Evolutionary conservation across 1,140 invertebrate species (phyloP).

Genomic region (Atopsyche davidsoni): DNA sequence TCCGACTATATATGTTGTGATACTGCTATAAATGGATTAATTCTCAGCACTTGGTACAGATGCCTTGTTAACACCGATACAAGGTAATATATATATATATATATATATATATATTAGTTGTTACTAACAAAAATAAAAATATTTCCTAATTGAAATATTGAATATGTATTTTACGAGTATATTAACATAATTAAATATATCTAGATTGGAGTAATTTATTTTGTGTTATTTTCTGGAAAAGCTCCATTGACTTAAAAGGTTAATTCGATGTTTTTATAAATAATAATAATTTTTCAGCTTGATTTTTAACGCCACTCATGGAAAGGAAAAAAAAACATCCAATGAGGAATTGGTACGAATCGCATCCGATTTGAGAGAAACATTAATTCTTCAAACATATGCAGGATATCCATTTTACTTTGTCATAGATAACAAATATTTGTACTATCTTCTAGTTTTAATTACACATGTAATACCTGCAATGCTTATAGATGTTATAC

Average conservation of each 20-base stretch:
- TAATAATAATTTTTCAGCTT: no score
- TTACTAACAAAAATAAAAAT: background rate
- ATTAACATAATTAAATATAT: background rate
- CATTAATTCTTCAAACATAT: no score
- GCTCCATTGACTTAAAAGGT: no score
- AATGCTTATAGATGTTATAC: slow-evolving; percentile 1
- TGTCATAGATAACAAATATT: slow-evolving; percentile 4
- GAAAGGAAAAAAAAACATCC: background rate
- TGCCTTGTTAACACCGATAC: no score
- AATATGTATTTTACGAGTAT: background rate
- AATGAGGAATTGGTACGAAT: background rate
- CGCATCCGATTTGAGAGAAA: background rate
- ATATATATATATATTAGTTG: no score
- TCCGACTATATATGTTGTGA: slow-evolving; percentile 2
- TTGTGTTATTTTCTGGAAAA: no score
- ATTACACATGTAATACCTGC: slow-evolving; percentile 12
- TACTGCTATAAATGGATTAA: background rate
- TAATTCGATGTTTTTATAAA: no score
- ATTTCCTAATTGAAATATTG: background rate
- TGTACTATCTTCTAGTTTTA: slow-evolving; percentile 2
- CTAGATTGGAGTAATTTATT: no score
- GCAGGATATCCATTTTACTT: no score
- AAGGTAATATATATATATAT: no score
- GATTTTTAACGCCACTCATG: background rate
- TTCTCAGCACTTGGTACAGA: no score